Evolutionary conservation across 2,797 vertebrate species (phyloP).

Genomic region (Lateolabrax maculatus): DNA sequence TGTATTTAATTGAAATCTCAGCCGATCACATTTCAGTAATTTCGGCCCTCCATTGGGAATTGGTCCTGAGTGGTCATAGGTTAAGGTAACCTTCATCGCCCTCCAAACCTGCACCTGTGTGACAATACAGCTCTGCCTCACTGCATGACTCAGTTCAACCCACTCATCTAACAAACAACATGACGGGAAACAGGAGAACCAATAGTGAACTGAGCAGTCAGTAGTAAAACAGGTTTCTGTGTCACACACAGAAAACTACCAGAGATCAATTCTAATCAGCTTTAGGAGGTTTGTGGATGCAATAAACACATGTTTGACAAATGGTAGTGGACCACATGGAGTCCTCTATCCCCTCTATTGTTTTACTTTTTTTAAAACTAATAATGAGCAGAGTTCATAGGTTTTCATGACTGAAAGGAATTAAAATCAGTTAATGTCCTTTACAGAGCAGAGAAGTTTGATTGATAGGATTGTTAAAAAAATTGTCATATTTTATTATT

Average conservation of each 20-base stretch:
- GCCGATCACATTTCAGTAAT: neutral
- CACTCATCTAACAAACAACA: neutral
- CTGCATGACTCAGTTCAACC: neutral
- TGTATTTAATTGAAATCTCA: neutral
- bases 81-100: neutral
- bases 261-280: slow-evolving; percentile 62
- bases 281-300: slow-evolving; percentile 20
- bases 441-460: no score
- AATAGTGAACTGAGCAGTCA: neutral
- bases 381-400: neutral
- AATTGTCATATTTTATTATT: no score
- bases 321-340: slow-evolving; percentile 14
- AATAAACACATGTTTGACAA: slow-evolving; percentile 4
- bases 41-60: neutral
- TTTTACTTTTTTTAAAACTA: neutral
- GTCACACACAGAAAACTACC: slow-evolving; percentile 30
- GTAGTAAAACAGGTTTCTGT: slow-evolving; percentile 38
- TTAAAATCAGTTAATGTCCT: no score
- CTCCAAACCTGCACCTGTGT: neutral
- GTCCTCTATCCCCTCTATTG: no score
- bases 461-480: no score
- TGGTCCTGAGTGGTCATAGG: neutral
- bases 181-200: neutral
- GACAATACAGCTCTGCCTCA: neutral
- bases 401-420: neutral